Conservation (phyloP, 2,797 vertebrate species). For the Eulemur albifrons region DNA sequence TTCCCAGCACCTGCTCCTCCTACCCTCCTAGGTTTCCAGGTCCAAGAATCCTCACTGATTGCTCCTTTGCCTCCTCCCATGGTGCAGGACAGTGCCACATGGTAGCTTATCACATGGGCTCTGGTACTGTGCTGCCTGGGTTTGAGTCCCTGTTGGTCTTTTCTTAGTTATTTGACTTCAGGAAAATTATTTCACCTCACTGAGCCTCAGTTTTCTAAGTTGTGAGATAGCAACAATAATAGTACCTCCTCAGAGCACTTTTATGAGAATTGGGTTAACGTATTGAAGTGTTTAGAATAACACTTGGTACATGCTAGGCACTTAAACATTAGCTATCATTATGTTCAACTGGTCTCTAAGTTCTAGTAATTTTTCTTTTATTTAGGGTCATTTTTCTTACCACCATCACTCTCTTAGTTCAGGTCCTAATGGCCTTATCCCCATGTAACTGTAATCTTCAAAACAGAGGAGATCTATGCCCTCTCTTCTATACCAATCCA, state of each 20-base stretch:
- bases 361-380: background rate
- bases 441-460: background rate
- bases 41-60: background rate
- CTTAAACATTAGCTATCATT: background rate
- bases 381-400: background rate
- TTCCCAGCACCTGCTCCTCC: background rate
- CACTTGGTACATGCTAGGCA: background rate
- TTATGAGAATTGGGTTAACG: background rate
- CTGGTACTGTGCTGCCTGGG: background rate
- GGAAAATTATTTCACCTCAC: background rate
- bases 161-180: background rate
- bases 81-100: fast-evolving
- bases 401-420: background rate
- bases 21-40: background rate
- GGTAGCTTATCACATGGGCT: background rate
- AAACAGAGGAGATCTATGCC: background rate
- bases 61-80: background rate
- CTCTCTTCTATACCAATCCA: background rate
- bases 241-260: background rate
- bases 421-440: background rate
- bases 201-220: background rate
- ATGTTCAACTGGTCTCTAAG: background rate
- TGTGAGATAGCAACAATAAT: background rate
- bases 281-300: background rate
- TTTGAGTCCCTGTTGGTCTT: background rate